phyloP scores from a whole-genome alignment of 30 jellyfish, hydroid and myxozoan species.

The Hydractinia echinata region DNA sequence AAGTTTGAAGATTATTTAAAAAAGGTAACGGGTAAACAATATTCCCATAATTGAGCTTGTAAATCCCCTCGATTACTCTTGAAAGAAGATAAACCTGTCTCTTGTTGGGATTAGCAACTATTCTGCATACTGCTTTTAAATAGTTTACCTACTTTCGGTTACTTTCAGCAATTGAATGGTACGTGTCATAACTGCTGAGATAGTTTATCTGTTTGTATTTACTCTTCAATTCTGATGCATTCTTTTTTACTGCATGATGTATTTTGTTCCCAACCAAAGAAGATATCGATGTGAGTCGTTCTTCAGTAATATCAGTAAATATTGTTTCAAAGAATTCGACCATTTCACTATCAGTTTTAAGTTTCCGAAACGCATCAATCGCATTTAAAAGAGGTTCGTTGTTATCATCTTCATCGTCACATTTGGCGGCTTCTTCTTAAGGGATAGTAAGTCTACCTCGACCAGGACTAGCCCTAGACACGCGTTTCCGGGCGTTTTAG shows the following conservation, averaged over 20 bases:
- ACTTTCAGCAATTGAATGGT: neutral
- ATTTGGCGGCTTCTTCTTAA: neutral
- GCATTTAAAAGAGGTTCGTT: neutral
- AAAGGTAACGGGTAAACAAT: neutral
- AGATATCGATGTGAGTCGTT: neutral
- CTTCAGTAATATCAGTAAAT: neutral
- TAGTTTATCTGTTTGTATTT: conserved; percentile 4
- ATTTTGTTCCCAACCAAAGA: neutral
- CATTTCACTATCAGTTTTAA: too few relatives aligned
- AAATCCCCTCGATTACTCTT: neutral
- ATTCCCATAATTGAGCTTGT: neutral
- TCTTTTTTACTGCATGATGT: neutral
- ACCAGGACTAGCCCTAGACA: neutral
- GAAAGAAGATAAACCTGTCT: neutral
- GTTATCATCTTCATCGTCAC: neutral
- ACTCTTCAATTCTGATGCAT: neutral
- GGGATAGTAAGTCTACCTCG: neutral
- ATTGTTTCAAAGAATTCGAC: neutral
- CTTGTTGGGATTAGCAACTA: neutral
- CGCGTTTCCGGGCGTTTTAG: neutral
- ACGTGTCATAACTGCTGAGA: neutral
- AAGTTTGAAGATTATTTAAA: too few relatives aligned
- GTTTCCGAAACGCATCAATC: neutral
- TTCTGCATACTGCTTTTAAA: neutral
- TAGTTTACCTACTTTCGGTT: neutral